A percentile compares a stretch with the other conserved stretches of the same genome.
Conservation (phyloP, 1,140 invertebrate species). For the Leptonema lineaticorne region DNA sequence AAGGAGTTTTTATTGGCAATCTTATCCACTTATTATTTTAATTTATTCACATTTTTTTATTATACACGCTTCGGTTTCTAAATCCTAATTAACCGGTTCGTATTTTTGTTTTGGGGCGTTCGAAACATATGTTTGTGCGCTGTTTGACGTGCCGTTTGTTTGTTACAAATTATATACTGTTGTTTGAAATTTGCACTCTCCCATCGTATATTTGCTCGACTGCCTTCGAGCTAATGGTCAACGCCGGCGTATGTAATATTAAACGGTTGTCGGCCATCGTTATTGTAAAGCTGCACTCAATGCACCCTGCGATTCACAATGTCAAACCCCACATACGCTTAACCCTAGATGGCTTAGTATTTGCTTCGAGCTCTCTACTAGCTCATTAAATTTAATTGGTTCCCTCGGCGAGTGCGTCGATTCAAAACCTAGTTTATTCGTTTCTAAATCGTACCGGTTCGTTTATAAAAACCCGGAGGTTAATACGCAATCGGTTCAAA, state of each 20-base stretch:
- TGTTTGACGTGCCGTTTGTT: conserved; percentile 9
- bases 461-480: too few species aligned
- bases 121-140: background rate
- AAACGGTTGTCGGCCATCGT: conserved; percentile 6
- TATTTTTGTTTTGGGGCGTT: background rate
- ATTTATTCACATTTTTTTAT: too few species aligned
- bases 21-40: too few species aligned
- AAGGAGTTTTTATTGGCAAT: too few species aligned
- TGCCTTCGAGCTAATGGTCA: conserved; percentile 2
- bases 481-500: too few species aligned
- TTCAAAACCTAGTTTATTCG: too few species aligned
- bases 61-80: too few species aligned
- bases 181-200: background rate
- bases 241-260: background rate
- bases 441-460: too few species aligned
- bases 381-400: conserved; percentile 17
- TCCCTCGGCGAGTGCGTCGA: background rate
- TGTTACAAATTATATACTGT: background rate
- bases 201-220: background rate
- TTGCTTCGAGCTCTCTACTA: background rate
- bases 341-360: background rate
- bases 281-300: conserved; percentile 8
- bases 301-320: conserved; percentile 9
- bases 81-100: too few species aligned
- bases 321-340: background rate